Percentiles rank a stretch among this genome's conserved stretches.
Evolutionary conservation across 53 echinoderm and acorn worm genomes (phyloP).

Genomic region (Astropecten irregularis): DNA sequence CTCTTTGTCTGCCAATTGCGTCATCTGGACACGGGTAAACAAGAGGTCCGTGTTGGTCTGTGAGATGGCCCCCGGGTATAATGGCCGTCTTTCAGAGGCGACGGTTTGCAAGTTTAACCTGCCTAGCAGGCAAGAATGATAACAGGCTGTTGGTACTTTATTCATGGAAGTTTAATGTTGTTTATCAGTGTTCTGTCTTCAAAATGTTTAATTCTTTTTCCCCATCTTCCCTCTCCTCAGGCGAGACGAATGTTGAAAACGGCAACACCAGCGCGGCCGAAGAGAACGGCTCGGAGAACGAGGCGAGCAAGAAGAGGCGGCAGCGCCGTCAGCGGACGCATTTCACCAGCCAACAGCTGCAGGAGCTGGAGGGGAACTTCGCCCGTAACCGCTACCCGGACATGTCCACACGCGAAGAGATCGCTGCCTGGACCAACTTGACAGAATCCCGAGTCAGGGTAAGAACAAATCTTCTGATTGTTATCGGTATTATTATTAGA

Average conservation of each 20-base stretch:
- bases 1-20: too few relatives aligned
- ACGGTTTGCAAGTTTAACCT: too few relatives aligned
- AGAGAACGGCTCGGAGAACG: slow-evolving; percentile 85
- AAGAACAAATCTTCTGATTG: too few relatives aligned
- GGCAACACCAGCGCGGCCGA: slow-evolving; percentile 44
- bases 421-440: slow-evolving; percentile 96
- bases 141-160: too few relatives aligned
- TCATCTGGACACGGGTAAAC: too few relatives aligned
- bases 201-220: neutral
- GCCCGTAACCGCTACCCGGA: slow-evolving; percentile 93
- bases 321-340: slow-evolving; percentile 86
- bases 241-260: slow-evolving; percentile 49
- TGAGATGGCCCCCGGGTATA: too few relatives aligned
- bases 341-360: slow-evolving; percentile 89
- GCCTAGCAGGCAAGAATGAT: too few relatives aligned
- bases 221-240: neutral
- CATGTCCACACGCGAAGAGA: slow-evolving; percentile 98
- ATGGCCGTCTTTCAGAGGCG: too few relatives aligned
- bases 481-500: too few relatives aligned
- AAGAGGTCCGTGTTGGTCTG: too few relatives aligned
- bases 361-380: slow-evolving; percentile 84
- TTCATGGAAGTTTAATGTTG: neutral
- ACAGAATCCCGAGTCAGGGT: slow-evolving; percentile 97
- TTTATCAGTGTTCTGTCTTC: neutral
- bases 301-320: slow-evolving; percentile 67